Percentiles rank a stretch among this genome's conserved stretches.
Conservation (phyloP, 2,888 invertebrate genomes). For the Acronicta leporina region DNA sequence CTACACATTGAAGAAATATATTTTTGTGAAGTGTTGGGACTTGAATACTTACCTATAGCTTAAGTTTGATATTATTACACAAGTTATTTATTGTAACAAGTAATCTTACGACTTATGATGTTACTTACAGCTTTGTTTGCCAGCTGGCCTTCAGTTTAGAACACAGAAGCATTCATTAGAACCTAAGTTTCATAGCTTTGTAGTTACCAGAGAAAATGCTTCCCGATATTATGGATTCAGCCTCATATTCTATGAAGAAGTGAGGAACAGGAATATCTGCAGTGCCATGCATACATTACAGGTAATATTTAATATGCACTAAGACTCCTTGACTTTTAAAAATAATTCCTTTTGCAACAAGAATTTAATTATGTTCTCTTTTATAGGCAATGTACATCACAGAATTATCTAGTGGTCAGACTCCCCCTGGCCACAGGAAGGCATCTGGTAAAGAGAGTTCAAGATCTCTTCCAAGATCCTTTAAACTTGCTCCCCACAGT, state of each 20-base stretch:
- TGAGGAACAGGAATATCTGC: slow-evolving; percentile 96
- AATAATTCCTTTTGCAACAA: neutral
- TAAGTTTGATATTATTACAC: too few relatives aligned
- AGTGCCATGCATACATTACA: slow-evolving; percentile 98
- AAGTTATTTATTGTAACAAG: too few relatives aligned
- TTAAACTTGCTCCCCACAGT: slow-evolving; percentile 94
- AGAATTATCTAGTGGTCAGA: slow-evolving; percentile 95
- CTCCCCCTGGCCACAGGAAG: slow-evolving; percentile 90
- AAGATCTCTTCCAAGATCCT: slow-evolving; percentile 96
- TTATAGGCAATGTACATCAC: slow-evolving; percentile 96
- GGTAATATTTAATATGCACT: slow-evolving; percentile 72
- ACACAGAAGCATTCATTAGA: slow-evolving; percentile 97
- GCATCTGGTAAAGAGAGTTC: slow-evolving; percentile 91
- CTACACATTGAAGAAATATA: too few relatives aligned
- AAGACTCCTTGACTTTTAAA: neutral
- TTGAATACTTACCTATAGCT: too few relatives aligned
- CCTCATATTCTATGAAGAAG: slow-evolving; percentile 98
- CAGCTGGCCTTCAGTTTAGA: slow-evolving; percentile 97
- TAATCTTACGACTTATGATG: slow-evolving; percentile 11
- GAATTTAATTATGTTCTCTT: slow-evolving; percentile 16
- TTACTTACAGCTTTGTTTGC: slow-evolving; percentile 94
- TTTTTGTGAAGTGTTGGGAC: too few relatives aligned
- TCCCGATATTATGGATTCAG: slow-evolving; percentile 98
- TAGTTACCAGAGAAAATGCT: slow-evolving; percentile 99
- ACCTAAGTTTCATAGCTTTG: slow-evolving; percentile 98